Percentiles rank a stretch among this genome's conserved stretches.
phyloP scores from a whole-genome alignment of 2,113 vertebrate species.

The Toxotes chatareus region DNA sequence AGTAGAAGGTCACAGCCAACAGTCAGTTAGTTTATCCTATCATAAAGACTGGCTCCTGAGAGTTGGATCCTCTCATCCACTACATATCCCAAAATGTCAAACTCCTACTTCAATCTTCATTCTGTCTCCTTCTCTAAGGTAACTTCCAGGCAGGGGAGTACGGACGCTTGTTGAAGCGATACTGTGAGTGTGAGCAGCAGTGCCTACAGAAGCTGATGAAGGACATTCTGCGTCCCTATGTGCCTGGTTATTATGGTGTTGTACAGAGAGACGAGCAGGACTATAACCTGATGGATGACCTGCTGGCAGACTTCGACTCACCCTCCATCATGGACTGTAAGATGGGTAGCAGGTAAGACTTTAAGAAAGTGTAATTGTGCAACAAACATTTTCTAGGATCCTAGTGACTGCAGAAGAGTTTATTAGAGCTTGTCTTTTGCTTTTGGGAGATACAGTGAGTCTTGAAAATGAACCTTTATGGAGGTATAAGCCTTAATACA shows the following conservation, averaged over 20 bases:
- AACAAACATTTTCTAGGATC: not conserved
- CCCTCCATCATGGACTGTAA: conserved; percentile 97
- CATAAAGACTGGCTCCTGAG: not conserved
- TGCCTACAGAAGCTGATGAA: conserved; percentile 88
- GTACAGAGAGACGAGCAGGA: conserved; percentile 86
- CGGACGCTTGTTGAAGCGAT: conserved; percentile 89
- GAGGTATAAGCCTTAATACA: not conserved
- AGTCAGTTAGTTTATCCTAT: not conserved
- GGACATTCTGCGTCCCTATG: conserved; percentile 85
- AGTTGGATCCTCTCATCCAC: no score
- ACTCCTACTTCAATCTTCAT: not conserved
- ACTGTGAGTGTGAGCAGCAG: conserved; percentile 89
- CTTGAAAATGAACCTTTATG: conserved; percentile 3
- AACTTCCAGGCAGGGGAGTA: conserved; percentile 90
- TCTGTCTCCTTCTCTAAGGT: conserved; percentile 73
- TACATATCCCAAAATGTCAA: not conserved
- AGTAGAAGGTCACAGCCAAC: not conserved
- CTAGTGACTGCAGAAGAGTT: not conserved
- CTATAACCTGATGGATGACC: conserved; percentile 93
- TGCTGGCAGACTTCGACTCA: conserved; percentile 88
- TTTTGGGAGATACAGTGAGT: conserved; percentile 1
- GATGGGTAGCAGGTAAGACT: conserved; percentile 91
- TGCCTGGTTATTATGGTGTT: conserved; percentile 89
- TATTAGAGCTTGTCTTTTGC: not conserved
- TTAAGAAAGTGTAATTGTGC: not conserved